Base-by-base conservation (phyloP, 2,113 vertebrate genomes). In the Lasiurus cinereus region DNA sequence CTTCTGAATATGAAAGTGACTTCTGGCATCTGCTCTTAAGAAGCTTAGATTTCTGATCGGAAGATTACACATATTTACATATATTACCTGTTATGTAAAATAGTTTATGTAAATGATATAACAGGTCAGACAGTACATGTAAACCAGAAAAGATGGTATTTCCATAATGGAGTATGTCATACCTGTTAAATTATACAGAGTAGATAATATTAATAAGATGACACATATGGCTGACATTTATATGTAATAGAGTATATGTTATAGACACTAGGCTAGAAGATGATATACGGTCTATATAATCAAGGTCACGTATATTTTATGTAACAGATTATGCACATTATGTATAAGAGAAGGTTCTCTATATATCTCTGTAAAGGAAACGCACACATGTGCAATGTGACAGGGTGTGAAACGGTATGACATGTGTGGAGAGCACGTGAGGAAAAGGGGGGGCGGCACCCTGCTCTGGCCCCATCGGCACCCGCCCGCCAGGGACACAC, bases 361-460 rank as follows among this genome's bases (percentile, higher is more conserved):
- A 29, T 3, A 33, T 46, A 19, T 31, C 12, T 52, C 52, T 70
- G 52, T 50, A 69, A 80, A 62, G 18, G 11, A 24, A 64, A 39
- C 2, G 27, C 27, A 27, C 52, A 24, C 10, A n/a, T 18, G 9
- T 64, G 2, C 6, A 13, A 36, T 6, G 12, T 5, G 36, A 78
- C 48, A 19, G 8, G 4, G n/a, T 12, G 14, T n/a, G 48, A 14
- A 77, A n/a, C 11, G 16, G 3, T 7, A 36, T 10, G 46, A 31
- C 10, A 6, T 14, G 19, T n/a, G 21, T 0, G 14, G 14, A 10
- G 27, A n/a, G 43, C 14, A 6, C 14, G 1, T 29, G 27, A 48
- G 62, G 19, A 22, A 78, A n/a, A 9, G 29, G 36, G n/a, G 27
- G 46, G 54, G 39, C 36, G 70, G 33, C 22, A 16, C 3, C 33